Conservation (phyloP, 2,113 vertebrate species). For the Clarias batrachus region DNA sequence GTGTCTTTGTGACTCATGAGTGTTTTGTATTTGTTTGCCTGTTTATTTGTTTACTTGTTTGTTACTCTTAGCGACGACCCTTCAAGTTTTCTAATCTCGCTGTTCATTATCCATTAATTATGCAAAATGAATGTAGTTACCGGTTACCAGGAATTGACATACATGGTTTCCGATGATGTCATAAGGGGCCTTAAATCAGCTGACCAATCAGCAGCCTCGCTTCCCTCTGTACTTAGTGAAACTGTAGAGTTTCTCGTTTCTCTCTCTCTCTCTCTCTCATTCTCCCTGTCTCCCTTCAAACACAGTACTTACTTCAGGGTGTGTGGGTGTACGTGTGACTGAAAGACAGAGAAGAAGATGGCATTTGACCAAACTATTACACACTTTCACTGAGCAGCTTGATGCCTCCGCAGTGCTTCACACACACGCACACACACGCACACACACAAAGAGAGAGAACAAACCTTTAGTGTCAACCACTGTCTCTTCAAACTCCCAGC, state of each 20-base stretch:
- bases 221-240: too few relatives aligned
- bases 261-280: not conserved
- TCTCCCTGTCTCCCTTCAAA: not conserved
- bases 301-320: constrained; percentile 3
- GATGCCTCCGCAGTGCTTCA: constrained; percentile 24
- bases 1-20: not conserved
- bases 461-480: constrained; percentile 1
- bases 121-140: not conserved
- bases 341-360: not conserved
- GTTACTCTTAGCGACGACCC: not conserved
- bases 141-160: not conserved
- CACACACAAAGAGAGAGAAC: not conserved
- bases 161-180: not conserved
- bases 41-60: not conserved
- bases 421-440: not conserved
- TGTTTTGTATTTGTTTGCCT: not conserved
- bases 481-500: not conserved
- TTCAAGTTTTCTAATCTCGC: not conserved
- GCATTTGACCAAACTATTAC: constrained; percentile 43
- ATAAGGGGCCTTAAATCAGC: not conserved
- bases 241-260: not conserved
- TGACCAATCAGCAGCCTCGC: too few relatives aligned
- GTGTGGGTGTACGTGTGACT: constrained; percentile 23
- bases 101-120: not conserved
- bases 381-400: constrained; percentile 32